Conservation (phyloP, 2,113 vertebrate genomes). For the Arothron firmamentum region DNA sequence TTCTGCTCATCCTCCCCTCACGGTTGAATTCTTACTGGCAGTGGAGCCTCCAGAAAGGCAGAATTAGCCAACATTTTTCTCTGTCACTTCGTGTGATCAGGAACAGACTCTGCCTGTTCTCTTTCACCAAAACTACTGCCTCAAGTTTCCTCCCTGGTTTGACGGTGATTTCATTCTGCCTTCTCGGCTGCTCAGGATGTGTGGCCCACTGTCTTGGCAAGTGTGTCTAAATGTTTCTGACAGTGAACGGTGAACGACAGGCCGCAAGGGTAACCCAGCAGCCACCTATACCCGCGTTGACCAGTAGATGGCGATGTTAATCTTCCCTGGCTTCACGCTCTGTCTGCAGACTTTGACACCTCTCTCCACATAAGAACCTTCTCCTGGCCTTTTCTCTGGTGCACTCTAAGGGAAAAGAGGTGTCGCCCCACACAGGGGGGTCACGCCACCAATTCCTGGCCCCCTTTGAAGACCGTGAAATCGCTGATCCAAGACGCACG, state of each 20-base stretch:
- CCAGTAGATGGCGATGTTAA: slow-evolving; percentile 82
- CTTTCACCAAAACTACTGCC: slow-evolving; percentile 30
- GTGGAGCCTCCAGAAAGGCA: slow-evolving; percentile 45
- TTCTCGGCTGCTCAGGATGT: slow-evolving; percentile 58
- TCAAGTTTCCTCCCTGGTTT: slow-evolving; percentile 48
- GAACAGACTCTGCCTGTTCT: slow-evolving; percentile 43
- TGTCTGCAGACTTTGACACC: background rate
- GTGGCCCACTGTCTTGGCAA: slow-evolving; percentile 66
- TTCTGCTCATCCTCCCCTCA: slow-evolving; percentile 36
- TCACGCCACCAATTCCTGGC: slow-evolving; percentile 75
- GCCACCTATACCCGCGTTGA: slow-evolving; percentile 15
- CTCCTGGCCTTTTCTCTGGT: slow-evolving; percentile 38
- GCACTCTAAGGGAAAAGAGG: slow-evolving; percentile 50
- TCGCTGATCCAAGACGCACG: slow-evolving; percentile 76
- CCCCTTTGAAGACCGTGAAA: slow-evolving; percentile 74
- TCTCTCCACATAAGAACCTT: slow-evolving; percentile 21
- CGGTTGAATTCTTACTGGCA: slow-evolving; percentile 46
- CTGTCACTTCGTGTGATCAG: slow-evolving; percentile 58
- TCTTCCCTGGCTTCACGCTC: slow-evolving; percentile 63
- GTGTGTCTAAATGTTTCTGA: slow-evolving; percentile 74
- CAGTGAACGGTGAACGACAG: slow-evolving; percentile 67
- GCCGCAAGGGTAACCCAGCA: slow-evolving; percentile 56
- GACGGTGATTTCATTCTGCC: slow-evolving; percentile 65
- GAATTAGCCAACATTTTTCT: slow-evolving; percentile 61
- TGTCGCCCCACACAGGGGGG: slow-evolving; percentile 66